Conservation (phyloP, 2,113 vertebrate genomes). For the Hippocampus zosterae region DNA sequence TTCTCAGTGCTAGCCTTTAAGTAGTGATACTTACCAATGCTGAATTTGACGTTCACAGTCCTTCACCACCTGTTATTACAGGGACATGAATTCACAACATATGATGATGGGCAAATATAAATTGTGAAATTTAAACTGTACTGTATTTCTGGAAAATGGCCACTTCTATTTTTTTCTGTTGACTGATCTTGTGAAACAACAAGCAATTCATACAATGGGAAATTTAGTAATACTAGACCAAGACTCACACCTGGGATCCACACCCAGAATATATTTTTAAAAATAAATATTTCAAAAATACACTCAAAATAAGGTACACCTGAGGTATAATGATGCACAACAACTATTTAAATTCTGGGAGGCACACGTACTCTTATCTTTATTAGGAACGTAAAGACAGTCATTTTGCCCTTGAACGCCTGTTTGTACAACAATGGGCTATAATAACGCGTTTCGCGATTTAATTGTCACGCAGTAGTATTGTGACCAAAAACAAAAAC, state of each 20-base stretch:
- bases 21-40: conserved; percentile 83
- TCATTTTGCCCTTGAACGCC: neutral
- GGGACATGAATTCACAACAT: conserved; percentile 70
- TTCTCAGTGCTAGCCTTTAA: neutral
- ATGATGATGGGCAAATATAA: neutral
- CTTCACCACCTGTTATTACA: conserved; percentile 93
- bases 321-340: neutral
- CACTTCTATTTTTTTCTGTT: neutral
- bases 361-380: too few species aligned
- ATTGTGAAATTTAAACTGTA: neutral
- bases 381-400: too few species aligned
- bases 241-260: neutral
- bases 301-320: neutral
- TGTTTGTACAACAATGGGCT: neutral
- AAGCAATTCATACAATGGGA: neutral
- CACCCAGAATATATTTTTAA: neutral
- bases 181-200: neutral
- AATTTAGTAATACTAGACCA: neutral
- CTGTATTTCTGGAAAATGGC: neutral
- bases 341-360: too few species aligned
- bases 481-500: neutral
- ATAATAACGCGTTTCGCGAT: neutral
- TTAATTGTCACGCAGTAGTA: neutral
- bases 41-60: conserved; percentile 88
- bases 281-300: neutral